Conservation (phyloP, 1,140 invertebrate genomes). For the Venturia canescens region DNA sequence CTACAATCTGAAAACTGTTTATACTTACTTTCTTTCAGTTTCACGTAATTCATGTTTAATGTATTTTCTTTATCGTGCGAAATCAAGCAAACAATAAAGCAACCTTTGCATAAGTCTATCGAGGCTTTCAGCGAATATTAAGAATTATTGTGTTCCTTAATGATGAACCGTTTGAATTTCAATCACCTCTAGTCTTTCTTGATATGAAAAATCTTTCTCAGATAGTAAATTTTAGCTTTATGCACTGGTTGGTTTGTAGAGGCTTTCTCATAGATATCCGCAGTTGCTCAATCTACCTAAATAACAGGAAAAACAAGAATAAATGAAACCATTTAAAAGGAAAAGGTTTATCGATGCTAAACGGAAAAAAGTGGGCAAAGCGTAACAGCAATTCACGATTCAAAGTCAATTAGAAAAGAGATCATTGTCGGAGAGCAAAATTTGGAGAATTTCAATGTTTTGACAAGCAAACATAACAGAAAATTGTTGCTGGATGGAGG, state of each 20-base stretch:
- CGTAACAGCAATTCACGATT: not conserved
- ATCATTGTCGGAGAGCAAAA: not conserved
- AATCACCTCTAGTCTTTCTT: not conserved
- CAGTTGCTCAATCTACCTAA: constrained; percentile 1
- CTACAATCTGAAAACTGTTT: not conserved
- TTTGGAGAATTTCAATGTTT: not conserved
- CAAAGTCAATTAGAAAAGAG: not conserved
- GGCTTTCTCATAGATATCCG: constrained; percentile 13
- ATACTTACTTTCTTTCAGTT: constrained; percentile 12
- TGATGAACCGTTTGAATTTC: not conserved
- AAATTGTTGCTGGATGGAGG: not conserved
- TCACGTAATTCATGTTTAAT: constrained; percentile 30
- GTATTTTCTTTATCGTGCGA: constrained; percentile 30
- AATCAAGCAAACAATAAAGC: constrained; percentile 21
- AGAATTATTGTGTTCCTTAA: not conserved
- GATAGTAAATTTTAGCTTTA: constrained; percentile 12
- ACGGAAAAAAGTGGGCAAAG: constrained; percentile 30
- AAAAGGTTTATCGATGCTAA: constrained; percentile 26
- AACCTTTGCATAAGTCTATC: constrained; percentile 19
- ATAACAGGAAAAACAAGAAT: not conserved
- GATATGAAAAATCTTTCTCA: not conserved
- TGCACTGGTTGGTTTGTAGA: constrained; percentile 37
- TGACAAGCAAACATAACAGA: not conserved
- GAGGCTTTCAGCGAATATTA: not conserved
- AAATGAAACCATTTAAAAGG: not conserved